phyloP scores from a whole-genome alignment of 2,797 vertebrate genomes.

The Myripristis jacobus region DNA sequence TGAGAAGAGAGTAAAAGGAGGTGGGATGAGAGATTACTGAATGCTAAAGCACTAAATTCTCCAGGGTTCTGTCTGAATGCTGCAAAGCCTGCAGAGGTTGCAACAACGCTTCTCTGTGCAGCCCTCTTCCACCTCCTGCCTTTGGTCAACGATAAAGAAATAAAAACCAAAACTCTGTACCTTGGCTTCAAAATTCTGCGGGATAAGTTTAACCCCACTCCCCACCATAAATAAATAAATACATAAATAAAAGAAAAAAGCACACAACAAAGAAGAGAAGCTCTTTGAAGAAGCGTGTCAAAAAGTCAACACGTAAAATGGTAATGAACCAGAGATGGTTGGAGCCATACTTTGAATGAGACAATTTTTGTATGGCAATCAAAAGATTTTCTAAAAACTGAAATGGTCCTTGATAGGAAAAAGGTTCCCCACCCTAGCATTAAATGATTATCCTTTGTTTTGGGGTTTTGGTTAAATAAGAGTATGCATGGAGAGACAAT shows the following conservation, averaged over 20 bases:
- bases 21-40: neutral
- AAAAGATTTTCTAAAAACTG: too few relatives aligned
- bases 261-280: slow-evolving; percentile 9
- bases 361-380: too few relatives aligned
- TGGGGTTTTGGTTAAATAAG: neutral
- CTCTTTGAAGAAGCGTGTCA: slow-evolving; percentile 15
- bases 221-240: too few relatives aligned
- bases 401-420: too few relatives aligned
- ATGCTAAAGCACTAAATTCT: neutral
- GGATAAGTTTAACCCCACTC: too few relatives aligned
- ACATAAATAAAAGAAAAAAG: slow-evolving; percentile 30
- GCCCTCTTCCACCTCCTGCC: neutral
- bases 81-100: slow-evolving; percentile 1
- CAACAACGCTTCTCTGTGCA: neutral
- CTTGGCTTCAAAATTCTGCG: slow-evolving; percentile 30
- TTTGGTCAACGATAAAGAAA: neutral
- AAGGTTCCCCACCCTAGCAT: too few relatives aligned
- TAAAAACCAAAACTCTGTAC: slow-evolving; percentile 2
- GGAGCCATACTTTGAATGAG: neutral
- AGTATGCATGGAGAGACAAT: neutral
- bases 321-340: neutral
- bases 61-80: neutral
- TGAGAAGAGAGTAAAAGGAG: neutral
- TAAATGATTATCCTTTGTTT: neutral
- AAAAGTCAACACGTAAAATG: neutral